phyloP scores from a whole-genome alignment of 2,888 invertebrate genomes.

The Polietes domitor region DNA sequence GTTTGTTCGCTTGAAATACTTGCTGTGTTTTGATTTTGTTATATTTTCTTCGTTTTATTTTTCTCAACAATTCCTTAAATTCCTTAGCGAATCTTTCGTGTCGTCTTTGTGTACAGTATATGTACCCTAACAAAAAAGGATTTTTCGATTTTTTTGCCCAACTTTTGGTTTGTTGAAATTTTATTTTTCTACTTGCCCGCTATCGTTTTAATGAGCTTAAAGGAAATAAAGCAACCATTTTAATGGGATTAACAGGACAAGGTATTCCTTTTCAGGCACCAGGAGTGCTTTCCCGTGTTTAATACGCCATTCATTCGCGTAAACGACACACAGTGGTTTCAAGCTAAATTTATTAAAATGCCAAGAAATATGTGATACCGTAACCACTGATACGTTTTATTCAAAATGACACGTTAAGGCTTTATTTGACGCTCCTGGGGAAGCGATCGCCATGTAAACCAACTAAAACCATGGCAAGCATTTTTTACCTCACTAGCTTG shows the following conservation, averaged over 20 bases:
- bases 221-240: constrained; percentile 43
- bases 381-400: too few species aligned
- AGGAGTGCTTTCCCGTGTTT: neutral
- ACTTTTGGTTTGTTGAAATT: constrained; percentile 1
- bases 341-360: too few species aligned
- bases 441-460: too few species aligned
- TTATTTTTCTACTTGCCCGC: constrained; percentile 12
- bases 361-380: too few species aligned
- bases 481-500: too few species aligned
- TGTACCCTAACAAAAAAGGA: neutral
- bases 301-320: neutral
- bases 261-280: neutral
- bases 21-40: neutral
- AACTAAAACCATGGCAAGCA: too few species aligned
- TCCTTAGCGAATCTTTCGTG: neutral
- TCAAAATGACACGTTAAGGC: too few species aligned
- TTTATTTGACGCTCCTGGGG: too few species aligned
- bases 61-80: too few species aligned
- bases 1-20: constrained; percentile 4
- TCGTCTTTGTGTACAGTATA: neutral
- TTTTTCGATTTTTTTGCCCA: neutral
- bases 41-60: too few species aligned
- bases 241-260: neutral
- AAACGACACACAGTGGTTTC: neutral
- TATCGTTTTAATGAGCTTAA: constrained; percentile 46